A percentile compares a stretch with the other conserved stretches of the same genome.
Conservation (phyloP, 2,113 vertebrate species). For the Gila orcuttii region DNA sequence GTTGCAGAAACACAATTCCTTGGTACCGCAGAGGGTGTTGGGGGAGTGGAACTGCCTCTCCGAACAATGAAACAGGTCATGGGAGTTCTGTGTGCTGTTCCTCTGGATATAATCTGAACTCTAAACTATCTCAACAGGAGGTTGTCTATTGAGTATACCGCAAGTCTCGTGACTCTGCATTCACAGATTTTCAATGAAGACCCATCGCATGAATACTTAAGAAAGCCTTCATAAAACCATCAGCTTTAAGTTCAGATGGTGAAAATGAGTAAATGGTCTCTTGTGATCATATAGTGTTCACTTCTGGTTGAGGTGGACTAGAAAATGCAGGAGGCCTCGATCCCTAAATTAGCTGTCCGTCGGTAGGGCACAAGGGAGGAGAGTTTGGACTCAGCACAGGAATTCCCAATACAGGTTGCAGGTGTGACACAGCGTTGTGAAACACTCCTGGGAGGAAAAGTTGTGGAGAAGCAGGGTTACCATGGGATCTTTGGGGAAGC, state of each 20-base stretch:
- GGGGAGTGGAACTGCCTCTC: background rate
- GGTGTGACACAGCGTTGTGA: conserved; percentile 73
- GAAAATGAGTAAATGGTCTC: conserved; percentile 40
- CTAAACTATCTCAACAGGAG: conserved; percentile 53
- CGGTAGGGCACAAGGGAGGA: conserved; percentile 64
- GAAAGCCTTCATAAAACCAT: conserved; percentile 9
- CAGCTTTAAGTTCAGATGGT: conserved; percentile 37
- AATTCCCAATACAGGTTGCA: conserved; percentile 77
- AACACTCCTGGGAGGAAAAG: conserved; percentile 68
- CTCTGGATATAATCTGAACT: conserved; percentile 42
- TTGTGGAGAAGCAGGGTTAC: conserved; percentile 62
- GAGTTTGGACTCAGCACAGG: conserved; percentile 61
- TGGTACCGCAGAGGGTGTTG: background rate
- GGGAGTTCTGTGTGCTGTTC: conserved; percentile 45
- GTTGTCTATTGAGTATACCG: conserved; percentile 18
- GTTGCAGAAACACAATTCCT: background rate
- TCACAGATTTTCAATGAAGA: conserved; percentile 17
- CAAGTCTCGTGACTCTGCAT: conserved; percentile 11
- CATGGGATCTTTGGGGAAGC: conserved; percentile 63
- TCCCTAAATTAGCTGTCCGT: conserved; percentile 57
- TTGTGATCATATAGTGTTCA: conserved; percentile 46
- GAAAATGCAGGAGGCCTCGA: conserved; percentile 62
- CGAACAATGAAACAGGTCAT: conserved; percentile 19
- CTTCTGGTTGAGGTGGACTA: conserved; percentile 48
- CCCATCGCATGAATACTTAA: conserved; percentile 33